Base-by-base conservation (phyloP, 1,140 invertebrate species). In the Procambarus clarkii region DNA sequence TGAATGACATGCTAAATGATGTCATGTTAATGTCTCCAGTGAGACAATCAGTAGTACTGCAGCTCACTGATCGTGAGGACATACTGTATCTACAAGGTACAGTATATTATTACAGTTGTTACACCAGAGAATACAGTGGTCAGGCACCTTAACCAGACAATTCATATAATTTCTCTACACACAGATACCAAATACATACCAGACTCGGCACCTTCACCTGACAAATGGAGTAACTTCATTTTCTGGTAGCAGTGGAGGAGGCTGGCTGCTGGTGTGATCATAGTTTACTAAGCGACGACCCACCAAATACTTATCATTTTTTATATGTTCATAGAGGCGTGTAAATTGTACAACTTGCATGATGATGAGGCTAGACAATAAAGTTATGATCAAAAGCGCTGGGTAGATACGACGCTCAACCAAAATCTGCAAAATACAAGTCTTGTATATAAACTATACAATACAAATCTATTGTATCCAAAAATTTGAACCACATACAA, bases 261-360 rank as follows among this genome's bases (percentile, higher is more conserved):
- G 64, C 45, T 91, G 88, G 58, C 45, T 83, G 80, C 71, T 81
- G 3, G 88, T 83, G 48, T 94, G 94, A 84, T 99, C 98, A 94
- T 99, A 99, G 95, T 99, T 99, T 0, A 99, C 98, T 85, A 99
- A 96, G 86, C 98, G 96, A 93, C 98, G 97, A 0, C 98, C 98
- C 3, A 99, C 98, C 46, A 99, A 96, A 95, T 99, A 96, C 95
- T 99, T 99, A 94, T 99, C 99, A 95, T 99, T 99, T 95, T 99
- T 99, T 94, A 99, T 99, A 94, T 99, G 98, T 94, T 99, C 98
- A 94, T 99, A 99, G 0, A 99, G 95, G 93, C 98, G 97, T 93
- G 96, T 97, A 94, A 99, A 98, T 94, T 99, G 98, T 86, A 97
- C 96, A 60, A 98, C 96, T 95, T 98, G 97, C 94, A 97, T 96